Conservation (phyloP, 1,140 invertebrate species). For the Neodiprion virginianus region DNA sequence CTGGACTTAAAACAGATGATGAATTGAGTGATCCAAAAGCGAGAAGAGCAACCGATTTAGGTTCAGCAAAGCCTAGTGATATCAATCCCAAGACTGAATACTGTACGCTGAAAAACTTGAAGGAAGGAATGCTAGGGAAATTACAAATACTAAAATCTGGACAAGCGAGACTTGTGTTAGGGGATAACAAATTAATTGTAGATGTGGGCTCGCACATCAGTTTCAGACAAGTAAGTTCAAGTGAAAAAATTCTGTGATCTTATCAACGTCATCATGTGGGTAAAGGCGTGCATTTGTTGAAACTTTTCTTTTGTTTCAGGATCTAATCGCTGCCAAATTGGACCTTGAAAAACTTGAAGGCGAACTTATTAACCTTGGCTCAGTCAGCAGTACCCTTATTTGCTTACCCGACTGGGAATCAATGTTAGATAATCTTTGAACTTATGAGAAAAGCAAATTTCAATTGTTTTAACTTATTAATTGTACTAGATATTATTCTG, state of each 20-base stretch:
- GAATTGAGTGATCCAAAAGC: slow-evolving; percentile 31
- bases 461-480: not conserved
- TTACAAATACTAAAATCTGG: slow-evolving; percentile 55
- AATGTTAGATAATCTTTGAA: slow-evolving; percentile 40
- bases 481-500: not conserved
- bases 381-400: slow-evolving; percentile 45
- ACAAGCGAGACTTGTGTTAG: slow-evolving; percentile 48
- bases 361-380: slow-evolving; percentile 53
- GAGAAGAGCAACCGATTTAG: slow-evolving; percentile 25
- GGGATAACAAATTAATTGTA: slow-evolving; percentile 49
- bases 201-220: slow-evolving; percentile 44
- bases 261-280: slow-evolving; percentile 11
- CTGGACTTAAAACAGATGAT: slow-evolving; percentile 38
- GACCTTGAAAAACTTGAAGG: slow-evolving; percentile 42
- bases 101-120: slow-evolving; percentile 46
- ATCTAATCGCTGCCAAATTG: slow-evolving; percentile 53
- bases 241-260: not conserved
- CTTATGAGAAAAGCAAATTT: not conserved
- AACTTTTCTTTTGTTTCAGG: slow-evolving; percentile 41
- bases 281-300: slow-evolving; percentile 8
- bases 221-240: slow-evolving; percentile 49
- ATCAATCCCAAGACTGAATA: slow-evolving; percentile 32
- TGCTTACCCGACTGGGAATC: slow-evolving; percentile 54
- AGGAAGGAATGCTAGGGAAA: slow-evolving; percentile 53
- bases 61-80: slow-evolving; percentile 22